phyloP scores from a whole-genome alignment of 2,797 vertebrate genomes.

The Malacoraja senta region DNA sequence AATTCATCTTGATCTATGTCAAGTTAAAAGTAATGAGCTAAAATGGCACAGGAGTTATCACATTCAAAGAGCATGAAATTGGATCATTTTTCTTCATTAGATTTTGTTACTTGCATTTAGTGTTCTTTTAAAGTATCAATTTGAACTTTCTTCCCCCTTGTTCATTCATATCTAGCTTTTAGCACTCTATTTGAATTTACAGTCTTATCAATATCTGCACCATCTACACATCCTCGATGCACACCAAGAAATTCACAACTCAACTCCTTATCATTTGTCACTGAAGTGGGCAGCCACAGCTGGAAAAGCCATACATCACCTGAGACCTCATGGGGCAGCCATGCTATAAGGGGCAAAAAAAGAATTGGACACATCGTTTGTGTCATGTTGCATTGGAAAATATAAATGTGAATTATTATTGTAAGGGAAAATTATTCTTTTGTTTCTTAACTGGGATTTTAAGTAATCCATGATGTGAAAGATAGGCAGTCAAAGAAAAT shows the following conservation, averaged over 20 bases:
- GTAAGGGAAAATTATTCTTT: not conserved
- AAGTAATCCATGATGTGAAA: not conserved
- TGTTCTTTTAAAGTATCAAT: slow-evolving; percentile 38
- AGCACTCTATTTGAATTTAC: slow-evolving; percentile 17
- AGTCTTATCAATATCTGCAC: not conserved
- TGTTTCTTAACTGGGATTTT: not conserved
- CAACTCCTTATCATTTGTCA: not conserved
- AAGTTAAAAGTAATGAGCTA: slow-evolving; percentile 47
- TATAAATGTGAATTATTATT: not conserved
- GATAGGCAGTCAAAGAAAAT: not conserved
- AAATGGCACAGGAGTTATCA: slow-evolving; percentile 52
- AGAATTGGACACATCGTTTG: not conserved
- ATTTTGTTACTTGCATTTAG: slow-evolving; percentile 36
- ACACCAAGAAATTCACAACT: not conserved
- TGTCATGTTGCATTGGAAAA: not conserved
- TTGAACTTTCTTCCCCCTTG: slow-evolving; percentile 10
- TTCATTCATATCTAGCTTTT: not conserved
- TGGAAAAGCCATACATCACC: not conserved
- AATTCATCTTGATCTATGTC: slow-evolving; percentile 47
- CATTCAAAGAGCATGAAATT: slow-evolving; percentile 44
- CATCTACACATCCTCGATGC: not conserved
- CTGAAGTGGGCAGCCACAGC: not conserved
- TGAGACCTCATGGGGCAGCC: not conserved
- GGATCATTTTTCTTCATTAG: slow-evolving; percentile 51
- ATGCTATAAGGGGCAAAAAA: not conserved